phyloP scores from a whole-genome alignment of 2,113 vertebrate genomes.

The Aldabrachelys gigantea region DNA sequence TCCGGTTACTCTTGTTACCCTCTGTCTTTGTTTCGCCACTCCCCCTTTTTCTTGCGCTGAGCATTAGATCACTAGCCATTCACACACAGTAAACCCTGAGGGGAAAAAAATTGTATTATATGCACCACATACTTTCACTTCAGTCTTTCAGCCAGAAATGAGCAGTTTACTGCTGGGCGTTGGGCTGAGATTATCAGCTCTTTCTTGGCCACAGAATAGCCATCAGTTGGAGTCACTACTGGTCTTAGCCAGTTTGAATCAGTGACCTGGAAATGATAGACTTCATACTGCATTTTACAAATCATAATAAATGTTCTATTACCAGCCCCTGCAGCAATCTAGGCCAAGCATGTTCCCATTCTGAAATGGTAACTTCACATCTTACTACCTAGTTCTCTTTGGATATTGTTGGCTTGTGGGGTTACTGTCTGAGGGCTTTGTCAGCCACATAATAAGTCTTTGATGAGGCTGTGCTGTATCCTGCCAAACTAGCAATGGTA shows the following conservation, averaged over 20 bases:
- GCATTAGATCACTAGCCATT: not conserved
- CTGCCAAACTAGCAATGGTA: not conserved
- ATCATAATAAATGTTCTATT: not conserved
- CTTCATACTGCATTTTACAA: not conserved
- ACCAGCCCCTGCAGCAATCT: not conserved
- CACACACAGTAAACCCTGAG: not conserved
- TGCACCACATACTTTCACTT: not conserved
- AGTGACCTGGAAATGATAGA: not conserved
- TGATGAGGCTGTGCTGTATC: not conserved
- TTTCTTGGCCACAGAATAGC: not conserved
- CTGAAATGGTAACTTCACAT: not conserved
- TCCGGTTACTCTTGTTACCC: not conserved
- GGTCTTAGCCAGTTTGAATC: not conserved
- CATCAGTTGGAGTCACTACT: rapidly evolving
- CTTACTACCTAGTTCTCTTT: not conserved
- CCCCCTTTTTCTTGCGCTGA: not conserved
- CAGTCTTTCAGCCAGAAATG: not conserved
- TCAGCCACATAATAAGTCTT: not conserved
- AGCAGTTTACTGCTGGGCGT: not conserved
- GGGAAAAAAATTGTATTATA: not conserved
- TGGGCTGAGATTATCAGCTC: not conserved
- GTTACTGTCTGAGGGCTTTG: not conserved
- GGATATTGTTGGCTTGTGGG: not conserved
- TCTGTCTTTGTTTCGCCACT: not conserved
- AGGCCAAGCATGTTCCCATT: not conserved